Percentiles rank a stretch among this genome's conserved stretches.
phyloP scores from a whole-genome alignment of 2,113 vertebrate species.

The Gallinago media region DNA sequence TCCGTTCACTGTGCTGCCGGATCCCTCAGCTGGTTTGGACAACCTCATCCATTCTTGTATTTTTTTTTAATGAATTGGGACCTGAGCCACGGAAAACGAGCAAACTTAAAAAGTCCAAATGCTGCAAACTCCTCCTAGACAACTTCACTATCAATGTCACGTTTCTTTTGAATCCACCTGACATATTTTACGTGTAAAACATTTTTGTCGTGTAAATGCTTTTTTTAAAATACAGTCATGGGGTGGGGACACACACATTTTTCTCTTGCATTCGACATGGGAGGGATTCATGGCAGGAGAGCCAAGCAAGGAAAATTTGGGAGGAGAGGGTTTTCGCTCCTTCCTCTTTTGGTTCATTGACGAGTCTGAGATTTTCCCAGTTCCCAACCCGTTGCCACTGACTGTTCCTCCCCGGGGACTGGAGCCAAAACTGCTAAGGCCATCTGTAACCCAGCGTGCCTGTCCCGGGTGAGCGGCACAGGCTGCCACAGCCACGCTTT shows the following conservation, averaged over 20 bases:
- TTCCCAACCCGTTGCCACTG: conserved; percentile 5
- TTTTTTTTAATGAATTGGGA: conserved; percentile 66
- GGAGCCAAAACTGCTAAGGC: background rate
- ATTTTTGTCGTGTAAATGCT: conserved; percentile 40
- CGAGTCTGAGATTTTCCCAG: background rate
- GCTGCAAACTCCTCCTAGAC: conserved; percentile 74
- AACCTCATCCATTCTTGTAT: conserved; percentile 15
- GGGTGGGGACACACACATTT: background rate
- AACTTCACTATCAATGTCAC: conserved; percentile 81
- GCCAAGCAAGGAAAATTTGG: background rate
- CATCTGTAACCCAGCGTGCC: background rate
- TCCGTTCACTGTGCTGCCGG: background rate
- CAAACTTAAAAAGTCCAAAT: background rate
- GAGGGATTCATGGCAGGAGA: conserved; percentile 18
- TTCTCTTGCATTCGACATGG: conserved; percentile 41
- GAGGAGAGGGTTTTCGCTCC: background rate
- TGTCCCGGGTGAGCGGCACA: background rate
- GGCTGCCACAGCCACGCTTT: background rate
- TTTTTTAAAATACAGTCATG: conserved; percentile 1
- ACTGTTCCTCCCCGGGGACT: background rate
- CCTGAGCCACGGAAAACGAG: conserved; percentile 16
- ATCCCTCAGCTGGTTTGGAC: background rate
- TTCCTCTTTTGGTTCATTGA: conserved; percentile 29
- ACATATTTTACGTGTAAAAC: conserved; percentile 49
- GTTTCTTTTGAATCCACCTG: conserved; percentile 74